Evolutionary conservation across 1,140 invertebrate genomes (phyloP).

Genomic region (Lethrus apterus): DNA sequence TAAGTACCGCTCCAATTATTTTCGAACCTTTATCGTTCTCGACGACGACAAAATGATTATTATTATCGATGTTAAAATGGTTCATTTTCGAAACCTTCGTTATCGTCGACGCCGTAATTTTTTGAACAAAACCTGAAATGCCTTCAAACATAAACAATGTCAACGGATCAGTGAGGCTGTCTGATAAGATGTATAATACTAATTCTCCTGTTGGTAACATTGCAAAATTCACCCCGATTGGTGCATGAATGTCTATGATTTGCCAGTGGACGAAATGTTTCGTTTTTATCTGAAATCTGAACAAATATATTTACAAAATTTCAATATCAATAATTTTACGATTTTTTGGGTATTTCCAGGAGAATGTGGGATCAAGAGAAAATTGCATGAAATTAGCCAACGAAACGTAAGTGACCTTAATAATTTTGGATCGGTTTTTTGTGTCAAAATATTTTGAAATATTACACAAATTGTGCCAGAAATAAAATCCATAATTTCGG

Average conservation of each 20-base stretch:
- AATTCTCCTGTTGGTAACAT: slow-evolving; percentile 30
- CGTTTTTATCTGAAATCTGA: slow-evolving; percentile 2
- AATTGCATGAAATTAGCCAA: too few species aligned
- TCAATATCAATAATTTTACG: slow-evolving; percentile 3
- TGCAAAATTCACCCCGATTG: slow-evolving; percentile 28
- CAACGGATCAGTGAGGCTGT: slow-evolving; percentile 25
- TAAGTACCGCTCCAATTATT: too few species aligned
- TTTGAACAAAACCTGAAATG: slow-evolving; percentile 24
- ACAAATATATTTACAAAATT: not conserved
- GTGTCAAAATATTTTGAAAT: too few species aligned
- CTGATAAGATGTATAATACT: slow-evolving; percentile 29
- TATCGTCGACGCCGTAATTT: slow-evolving; percentile 17
- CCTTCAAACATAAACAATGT: slow-evolving; percentile 27
- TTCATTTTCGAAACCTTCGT: slow-evolving; percentile 18
- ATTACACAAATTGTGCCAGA: too few species aligned
- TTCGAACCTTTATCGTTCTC: too few species aligned
- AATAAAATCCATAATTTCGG: not conserved
- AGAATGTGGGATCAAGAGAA: too few species aligned
- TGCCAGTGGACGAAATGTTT: slow-evolving; percentile 22
- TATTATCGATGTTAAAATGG: too few species aligned
- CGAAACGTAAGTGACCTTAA: too few species aligned
- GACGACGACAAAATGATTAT: too few species aligned
- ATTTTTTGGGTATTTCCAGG: too few species aligned
- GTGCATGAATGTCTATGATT: slow-evolving; percentile 22
- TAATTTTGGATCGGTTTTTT: too few species aligned